A percentile compares a stretch with the other conserved stretches of the same genome.
These are phyloP conservation scores for Bostrychus sinensis DNA, from an alignment of 2,113 vertebrate species.

Conservation along the genomic window DNA sequence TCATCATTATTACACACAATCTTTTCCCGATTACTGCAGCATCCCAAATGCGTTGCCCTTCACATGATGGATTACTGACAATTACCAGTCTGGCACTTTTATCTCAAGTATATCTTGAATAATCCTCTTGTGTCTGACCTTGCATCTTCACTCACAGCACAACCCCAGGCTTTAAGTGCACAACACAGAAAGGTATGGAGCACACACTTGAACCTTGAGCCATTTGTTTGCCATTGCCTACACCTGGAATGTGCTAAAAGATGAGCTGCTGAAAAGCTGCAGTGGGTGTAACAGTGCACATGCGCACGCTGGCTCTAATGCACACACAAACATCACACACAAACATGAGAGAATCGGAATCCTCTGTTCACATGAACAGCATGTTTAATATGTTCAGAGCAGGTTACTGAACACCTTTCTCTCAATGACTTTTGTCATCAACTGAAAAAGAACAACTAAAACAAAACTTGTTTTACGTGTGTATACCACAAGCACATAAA, in stretches of 20 bases:
- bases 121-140: conserved; percentile 67
- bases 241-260: conserved; percentile 67
- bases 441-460: too few relatives aligned
- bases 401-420: neutral
- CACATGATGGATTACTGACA: conserved; percentile 38
- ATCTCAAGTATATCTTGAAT: conserved; percentile 70
- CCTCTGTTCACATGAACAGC: conserved; percentile 8
- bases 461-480: too few relatives aligned
- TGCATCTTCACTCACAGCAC: conserved; percentile 30
- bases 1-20: conserved; percentile 39
- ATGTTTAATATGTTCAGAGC: neutral
- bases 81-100: conserved; percentile 62
- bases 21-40: neutral
- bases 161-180: conserved; percentile 27
- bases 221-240: conserved; percentile 73
- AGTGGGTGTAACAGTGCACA: conserved; percentile 50
- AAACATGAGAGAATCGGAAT: conserved; percentile 20
- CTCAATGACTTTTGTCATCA: neutral
- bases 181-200: conserved; percentile 53
- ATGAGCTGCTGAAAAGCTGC: conserved; percentile 68
- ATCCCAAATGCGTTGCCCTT: neutral
- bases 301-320: conserved; percentile 26
- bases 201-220: conserved; percentile 68
- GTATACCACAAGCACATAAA: too few relatives aligned
- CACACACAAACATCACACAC: conserved; percentile 22